These are phyloP conservation scores for Muntiacus reevesi DNA, from an alignment of 2,113 vertebrate genomes.

Conservation along the genomic window DNA sequence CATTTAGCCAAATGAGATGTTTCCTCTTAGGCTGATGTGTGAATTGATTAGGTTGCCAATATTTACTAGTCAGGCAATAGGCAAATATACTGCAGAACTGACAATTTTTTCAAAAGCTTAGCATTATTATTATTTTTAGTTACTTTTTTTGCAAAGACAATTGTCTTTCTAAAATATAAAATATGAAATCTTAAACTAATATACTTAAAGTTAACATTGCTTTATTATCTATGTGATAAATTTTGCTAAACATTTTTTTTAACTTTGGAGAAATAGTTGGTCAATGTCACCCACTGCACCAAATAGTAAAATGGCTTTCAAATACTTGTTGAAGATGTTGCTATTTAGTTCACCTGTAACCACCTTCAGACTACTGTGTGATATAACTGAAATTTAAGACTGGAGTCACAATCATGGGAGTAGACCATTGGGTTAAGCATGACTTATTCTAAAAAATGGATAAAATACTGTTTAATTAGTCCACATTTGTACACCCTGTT, in stretches of 20 bases:
- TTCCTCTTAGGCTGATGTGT: neutral
- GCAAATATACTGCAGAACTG: neutral
- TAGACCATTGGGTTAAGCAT: neutral
- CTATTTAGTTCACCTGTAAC: neutral
- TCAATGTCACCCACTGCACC: neutral
- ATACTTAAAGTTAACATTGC: neutral
- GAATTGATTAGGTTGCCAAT: neutral
- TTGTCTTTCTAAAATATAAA: neutral
- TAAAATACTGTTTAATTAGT: neutral
- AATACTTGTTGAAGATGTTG: neutral
- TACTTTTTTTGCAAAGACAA: neutral
- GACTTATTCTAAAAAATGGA: neutral
- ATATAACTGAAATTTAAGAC: neutral
- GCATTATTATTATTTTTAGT: neutral
- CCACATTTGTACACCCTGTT: neutral
- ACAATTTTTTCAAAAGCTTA: neutral
- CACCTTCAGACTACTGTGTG: rapidly evolving
- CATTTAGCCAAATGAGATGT: neutral
- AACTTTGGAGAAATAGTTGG: neutral
- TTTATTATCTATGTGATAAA: neutral
- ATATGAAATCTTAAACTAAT: neutral
- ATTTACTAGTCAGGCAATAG: neutral
- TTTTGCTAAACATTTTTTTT: neutral
- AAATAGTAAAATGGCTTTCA: neutral
- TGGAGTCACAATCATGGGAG: neutral